A percentile compares a stretch with the other conserved stretches of the same genome.
Evolutionary conservation across 2,113 vertebrate genomes (phyloP).

Genomic region (Pangasianodon hypophthalmus): DNA sequence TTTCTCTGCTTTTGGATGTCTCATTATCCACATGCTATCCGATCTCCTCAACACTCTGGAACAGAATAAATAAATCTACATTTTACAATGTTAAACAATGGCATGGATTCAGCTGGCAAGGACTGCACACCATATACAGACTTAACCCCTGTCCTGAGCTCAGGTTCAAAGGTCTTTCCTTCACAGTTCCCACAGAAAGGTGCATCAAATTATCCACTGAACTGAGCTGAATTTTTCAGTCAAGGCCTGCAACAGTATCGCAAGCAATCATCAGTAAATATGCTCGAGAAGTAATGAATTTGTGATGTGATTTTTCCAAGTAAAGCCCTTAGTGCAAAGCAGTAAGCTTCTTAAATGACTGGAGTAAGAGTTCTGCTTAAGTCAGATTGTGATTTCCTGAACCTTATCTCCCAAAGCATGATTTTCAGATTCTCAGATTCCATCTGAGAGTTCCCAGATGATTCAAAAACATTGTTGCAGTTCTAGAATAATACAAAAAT

Average conservation of each 20-base stretch:
- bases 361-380: background rate
- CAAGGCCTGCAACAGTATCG: background rate
- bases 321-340: background rate
- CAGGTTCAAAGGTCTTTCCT: background rate
- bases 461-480: background rate
- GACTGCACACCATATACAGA: slow-evolving; percentile 1
- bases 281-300: background rate
- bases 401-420: background rate
- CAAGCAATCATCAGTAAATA: background rate
- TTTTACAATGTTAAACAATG: background rate
- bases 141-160: background rate
- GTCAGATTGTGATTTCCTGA: background rate
- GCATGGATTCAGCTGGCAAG: background rate
- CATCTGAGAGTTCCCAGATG: background rate
- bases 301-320: background rate
- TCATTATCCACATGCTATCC: background rate
- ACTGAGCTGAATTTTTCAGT: background rate
- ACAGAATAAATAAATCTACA: slow-evolving; percentile 5
- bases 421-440: background rate
- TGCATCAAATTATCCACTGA: background rate
- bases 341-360: background rate
- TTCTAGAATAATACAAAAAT: background rate
- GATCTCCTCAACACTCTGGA: background rate
- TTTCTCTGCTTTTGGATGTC: slow-evolving; percentile 4
- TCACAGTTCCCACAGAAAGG: background rate